Base-by-base conservation (phyloP, 2,113 vertebrate genomes). In the Laticauda laticaudata region DNA sequence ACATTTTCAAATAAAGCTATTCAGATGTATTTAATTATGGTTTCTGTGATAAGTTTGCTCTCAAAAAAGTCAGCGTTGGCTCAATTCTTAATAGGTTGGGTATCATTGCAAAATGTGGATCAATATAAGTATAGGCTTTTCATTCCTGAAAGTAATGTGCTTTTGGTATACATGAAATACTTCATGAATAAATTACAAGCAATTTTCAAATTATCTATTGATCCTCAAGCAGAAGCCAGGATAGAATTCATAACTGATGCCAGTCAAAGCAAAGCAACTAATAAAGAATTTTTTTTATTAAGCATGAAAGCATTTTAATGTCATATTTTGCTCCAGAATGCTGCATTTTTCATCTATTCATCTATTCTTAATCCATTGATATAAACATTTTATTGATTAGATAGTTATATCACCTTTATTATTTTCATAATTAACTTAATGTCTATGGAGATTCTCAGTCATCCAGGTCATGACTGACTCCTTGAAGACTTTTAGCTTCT, bases 131-230 rank as follows among this genome's bases (percentile, higher is more conserved):
- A 92, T 6, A 95, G 93, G 15, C 89, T 92, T 95, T 87, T 53
- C 92, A 94, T 96, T 95, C 90, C 20, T 92, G 3, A 64, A 45
- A 81, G 69, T 94, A 94, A 96, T 96, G 93, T 87, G 53, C 34
- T 92, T 95, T 96, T 85, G 93, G 81, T 92, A 93, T 95, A 93
- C 89, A 94, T 75, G 29, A 95, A 96, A 92, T 96, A 85, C 59
- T 93, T 93, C 95, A 95, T 95, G 88, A 97, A 96, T 96, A 97
- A 96, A 96, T 96, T 96, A 96, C 75, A 95, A 94, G 94, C 57
- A 95, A 94, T 95, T 97, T 95, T 87, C 92, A 97, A 96, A 97
- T 95, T 95, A 81, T 93, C 23, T 96, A 96, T 97, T 94, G 97
- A 97, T 97, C 91, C 91, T 93, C 85, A 34, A 91, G 57, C 20